Base-by-base conservation (phyloP, 2,113 vertebrate genomes). In the Dermatemys mawii region DNA sequence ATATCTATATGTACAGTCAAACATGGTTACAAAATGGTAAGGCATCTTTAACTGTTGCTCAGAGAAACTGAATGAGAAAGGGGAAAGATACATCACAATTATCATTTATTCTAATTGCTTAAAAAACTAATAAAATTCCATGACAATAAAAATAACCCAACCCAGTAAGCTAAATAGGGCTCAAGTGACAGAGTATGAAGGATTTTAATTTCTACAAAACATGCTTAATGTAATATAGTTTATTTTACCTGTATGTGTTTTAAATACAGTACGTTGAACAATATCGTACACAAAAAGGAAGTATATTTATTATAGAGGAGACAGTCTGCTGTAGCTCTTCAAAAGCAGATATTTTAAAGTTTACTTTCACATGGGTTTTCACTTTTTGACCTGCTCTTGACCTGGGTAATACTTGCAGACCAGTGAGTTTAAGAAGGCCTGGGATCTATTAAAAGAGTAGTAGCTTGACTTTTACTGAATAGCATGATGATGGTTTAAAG, bases 371-470 rank as follows among this genome's bases (percentile, higher is more conserved):
- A 98, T 98, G 98, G 95, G 97, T 98, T 98, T 98, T 98, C 97
- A 98, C 98, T 98, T 98, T 98, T 98, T 99, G 98, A 99, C 98
- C 98, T 98, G 98, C 98, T 98, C 98, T 98, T 98, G 98, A 98
- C 98, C 98, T 98, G 97, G 78, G 97, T 98, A 97, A 97, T 97
- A 97, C 97, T 98, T 98, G 97, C 98, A 98, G 98, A 98, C 98
- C 98, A 98, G 97, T 98, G 97, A 98, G 98, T 98, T 98, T 97
- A 97, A 97, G 97, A 97, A 97, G 98, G 98, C 98, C 99, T 99
- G 99, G 98, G 98, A 99, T 98, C 98, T 98, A 99, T 99, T 99
- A 99, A 97, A 98, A 98, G 97, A 98, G 95, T 98, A 98, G 98
- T 99, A 99, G 98, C 98, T 97, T 98, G 97, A 98, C 98, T 98